phyloP scores from a whole-genome alignment of 2,797 vertebrate genomes.

The Myotis daubentonii region DNA sequence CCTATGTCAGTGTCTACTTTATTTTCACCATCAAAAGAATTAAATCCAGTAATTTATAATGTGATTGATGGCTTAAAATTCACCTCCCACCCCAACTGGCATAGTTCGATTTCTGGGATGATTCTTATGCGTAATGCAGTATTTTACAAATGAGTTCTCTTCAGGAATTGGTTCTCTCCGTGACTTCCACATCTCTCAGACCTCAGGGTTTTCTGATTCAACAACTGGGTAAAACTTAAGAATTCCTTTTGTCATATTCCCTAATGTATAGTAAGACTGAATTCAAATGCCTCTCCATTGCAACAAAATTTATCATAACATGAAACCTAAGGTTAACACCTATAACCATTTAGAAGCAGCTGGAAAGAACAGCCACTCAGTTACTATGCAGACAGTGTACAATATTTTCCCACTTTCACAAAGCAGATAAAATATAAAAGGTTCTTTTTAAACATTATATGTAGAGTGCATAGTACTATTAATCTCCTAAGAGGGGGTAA shows the following conservation, averaged over 20 bases:
- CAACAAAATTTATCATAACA: neutral
- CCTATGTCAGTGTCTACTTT: neutral
- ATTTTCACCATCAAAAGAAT: slow-evolving; percentile 34
- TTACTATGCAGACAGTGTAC: neutral
- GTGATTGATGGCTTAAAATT: neutral
- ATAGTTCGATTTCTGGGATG: neutral
- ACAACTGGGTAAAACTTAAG: neutral
- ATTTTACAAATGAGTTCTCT: neutral
- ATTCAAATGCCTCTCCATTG: neutral
- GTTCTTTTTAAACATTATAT: neutral
- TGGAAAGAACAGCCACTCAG: neutral
- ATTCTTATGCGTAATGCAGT: neutral
- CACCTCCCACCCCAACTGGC: neutral
- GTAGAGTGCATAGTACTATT: neutral
- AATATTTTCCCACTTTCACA: neutral
- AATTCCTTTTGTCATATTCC: neutral
- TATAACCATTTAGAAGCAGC: neutral
- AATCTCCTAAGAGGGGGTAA: neutral
- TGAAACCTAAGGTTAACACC: neutral
- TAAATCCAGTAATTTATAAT: neutral
- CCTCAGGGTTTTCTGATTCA: neutral
- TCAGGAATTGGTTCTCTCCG: neutral
- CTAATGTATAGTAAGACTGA: neutral
- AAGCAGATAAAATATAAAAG: neutral
- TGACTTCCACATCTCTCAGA: neutral